phyloP scores from a whole-genome alignment of 2,888 invertebrate genomes.

The Branchellion lobata region DNA sequence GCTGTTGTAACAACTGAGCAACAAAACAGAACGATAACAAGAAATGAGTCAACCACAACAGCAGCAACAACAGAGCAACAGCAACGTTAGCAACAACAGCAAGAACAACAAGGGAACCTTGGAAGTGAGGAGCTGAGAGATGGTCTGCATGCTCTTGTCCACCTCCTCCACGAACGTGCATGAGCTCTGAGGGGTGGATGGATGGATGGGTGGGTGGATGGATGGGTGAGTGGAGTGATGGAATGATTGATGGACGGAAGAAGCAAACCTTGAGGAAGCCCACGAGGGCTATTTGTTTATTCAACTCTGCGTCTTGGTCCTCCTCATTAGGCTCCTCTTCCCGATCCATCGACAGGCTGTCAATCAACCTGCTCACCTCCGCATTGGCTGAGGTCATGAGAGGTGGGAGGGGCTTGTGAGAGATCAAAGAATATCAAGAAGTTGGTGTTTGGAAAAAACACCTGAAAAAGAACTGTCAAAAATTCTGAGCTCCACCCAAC shows the following conservation, averaged over 20 bases:
- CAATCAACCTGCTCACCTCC: not conserved
- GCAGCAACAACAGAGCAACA: too few species aligned
- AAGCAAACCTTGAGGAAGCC: conserved; percentile 70
- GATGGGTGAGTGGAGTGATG: not conserved
- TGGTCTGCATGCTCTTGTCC: conserved; percentile 68
- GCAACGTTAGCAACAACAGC: too few species aligned
- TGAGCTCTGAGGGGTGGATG: conserved; percentile 62
- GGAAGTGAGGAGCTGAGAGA: conserved; percentile 71
- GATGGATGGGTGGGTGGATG: not conserved
- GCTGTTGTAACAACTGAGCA: too few species aligned
- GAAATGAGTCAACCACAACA: too few species aligned
- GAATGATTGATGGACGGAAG: not conserved
- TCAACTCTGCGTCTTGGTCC: conserved; percentile 53
- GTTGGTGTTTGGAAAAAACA: too few species aligned
- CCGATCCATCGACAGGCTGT: not conserved
- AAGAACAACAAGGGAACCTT: too few species aligned
- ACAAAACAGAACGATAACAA: too few species aligned
- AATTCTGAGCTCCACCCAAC: too few species aligned
- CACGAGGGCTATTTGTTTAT: conserved; percentile 65
- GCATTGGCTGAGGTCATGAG: conserved; percentile 32
- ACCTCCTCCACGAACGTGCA: conserved; percentile 65
- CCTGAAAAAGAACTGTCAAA: too few species aligned
- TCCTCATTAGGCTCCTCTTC: conserved; percentile 5
- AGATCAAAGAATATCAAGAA: too few species aligned
- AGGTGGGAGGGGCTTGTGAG: too few species aligned